Base-by-base conservation (phyloP, 2,888 invertebrate genomes). In the Hirtodrosophila trivittata region DNA sequence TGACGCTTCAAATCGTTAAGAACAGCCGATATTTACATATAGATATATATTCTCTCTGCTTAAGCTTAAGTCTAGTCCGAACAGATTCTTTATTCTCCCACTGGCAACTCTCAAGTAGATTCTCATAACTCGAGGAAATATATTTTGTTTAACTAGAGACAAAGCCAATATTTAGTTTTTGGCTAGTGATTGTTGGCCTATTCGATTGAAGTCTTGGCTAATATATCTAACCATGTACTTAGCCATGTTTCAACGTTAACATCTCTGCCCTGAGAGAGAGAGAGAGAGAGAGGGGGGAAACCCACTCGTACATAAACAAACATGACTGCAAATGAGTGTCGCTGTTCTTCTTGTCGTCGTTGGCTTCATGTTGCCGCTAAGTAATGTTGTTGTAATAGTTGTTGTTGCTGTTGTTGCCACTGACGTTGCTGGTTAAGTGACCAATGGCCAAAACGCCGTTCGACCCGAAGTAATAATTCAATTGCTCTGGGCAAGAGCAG, bases 391-490 rank as follows among this genome's bases (percentile, higher is more conserved):
- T 42, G 32, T 26, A 30, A 37, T 30, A 42, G 64, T 46, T 65
- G 42, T 39, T 71, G 72, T 47, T 63, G 6, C 47, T 45, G 49
- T 26, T 39, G 18, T 21, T 32, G 25, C 14, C 45, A 51, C 42
- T 62, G 47, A 7, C 21, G 33, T 7, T 55, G 68, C 67, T 62
- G 80, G 73, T 73, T 82, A 80, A 80, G 78, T 80, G 83, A 71
- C 75, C 78, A 81, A 67, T 65, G 85, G 67, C 63, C 67, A 74
- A 74, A 59, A 60, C 62, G 69, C 73, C 69, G 72, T 67, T 83
- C 86, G 75, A 82, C 75, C 77, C 76, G 14, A 65, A 59, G 77
- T 84, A 86, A 86, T 83, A 83, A 83, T 83, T 83, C 82, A 83
- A 83, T 83, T 86, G 82, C 77, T 73, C 62, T 35, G 52, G 41